Evolutionary conservation across 2,797 vertebrate genomes (phyloP), one percentile per base, ranked within the genome.

Genomic region (Enoplosus armatus): DNA sequence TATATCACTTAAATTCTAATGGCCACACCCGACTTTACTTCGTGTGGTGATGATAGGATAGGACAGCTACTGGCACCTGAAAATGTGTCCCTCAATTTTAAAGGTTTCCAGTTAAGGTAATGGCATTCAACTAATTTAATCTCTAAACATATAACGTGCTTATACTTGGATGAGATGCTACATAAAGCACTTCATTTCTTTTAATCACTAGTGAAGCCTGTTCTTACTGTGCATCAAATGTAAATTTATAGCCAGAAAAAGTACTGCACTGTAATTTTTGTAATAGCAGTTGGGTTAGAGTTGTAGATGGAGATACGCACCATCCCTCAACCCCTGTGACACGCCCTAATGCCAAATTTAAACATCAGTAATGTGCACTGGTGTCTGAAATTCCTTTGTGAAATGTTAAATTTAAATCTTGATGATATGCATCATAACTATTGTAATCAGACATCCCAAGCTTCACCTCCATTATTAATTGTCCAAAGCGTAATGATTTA

Each of bases 401-500:
- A 93, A 93, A 94, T 93, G 91, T 94, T 93, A 90, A 85, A 95
- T 95, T 93, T 93, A 92, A 93, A 92, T 94, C 95, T 95, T 95
- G 94, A 96, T 93, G 95, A 96, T 94, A 91, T 93, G 94, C 93
- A 96, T 95, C 94, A 92, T 95, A 96, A 95, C 94, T 95, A 94
- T 96, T 95, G 93, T 95, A 96, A 97, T 96, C 97, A 97, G 71
- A 97, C 96, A 96, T 96, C 94, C 96, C 95, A 92, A 95, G 94
- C 95, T 95, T 96, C 94, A 92, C 94, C 96, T 91, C 93, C 92
- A 88, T 96, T 97, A 97, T 98, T 98, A 98, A 98, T 98, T 97
- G 96, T 96, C 96, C 95, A 96, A 96, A 97, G 96, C 95, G 79
- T 95, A 96, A 96, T 97, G 97, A 98, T 98, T 98, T 97, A 98